These are phyloP conservation scores for Orius laevigatus DNA, from an alignment of 1,140 invertebrate species.

Conservation along the genomic window DNA sequence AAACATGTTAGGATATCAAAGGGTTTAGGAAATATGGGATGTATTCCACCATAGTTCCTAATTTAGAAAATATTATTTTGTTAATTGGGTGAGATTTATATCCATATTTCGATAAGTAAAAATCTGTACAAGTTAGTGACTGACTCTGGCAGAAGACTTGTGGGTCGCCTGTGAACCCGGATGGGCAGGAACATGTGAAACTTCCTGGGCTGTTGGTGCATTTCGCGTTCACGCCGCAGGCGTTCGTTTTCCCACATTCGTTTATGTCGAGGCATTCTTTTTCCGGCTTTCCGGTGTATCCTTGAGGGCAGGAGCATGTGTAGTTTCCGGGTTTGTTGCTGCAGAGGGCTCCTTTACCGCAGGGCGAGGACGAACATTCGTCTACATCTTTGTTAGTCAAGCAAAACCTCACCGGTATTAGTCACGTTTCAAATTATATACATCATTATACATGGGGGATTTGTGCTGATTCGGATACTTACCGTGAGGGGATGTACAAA, in stretches of 20 bases:
- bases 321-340: slow-evolving; percentile 56
- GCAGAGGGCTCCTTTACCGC: slow-evolving; percentile 52
- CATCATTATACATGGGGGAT: slow-evolving; percentile 8
- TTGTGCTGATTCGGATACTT: slow-evolving; percentile 9
- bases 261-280: slow-evolving; percentile 43
- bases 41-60: slow-evolving; percentile 8
- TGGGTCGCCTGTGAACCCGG: slow-evolving; percentile 42
- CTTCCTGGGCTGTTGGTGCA: slow-evolving; percentile 60
- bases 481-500: neutral
- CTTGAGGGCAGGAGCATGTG: slow-evolving; percentile 54
- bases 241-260: slow-evolving; percentile 39
- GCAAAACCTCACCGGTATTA: slow-evolving; percentile 24
- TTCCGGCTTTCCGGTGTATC: slow-evolving; percentile 39
- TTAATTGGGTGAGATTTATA: neutral
- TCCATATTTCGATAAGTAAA: slow-evolving; percentile 8
- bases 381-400: slow-evolving; percentile 30
- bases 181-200: slow-evolving; percentile 54
- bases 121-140: slow-evolving; percentile 26
- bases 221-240: slow-evolving; percentile 51
- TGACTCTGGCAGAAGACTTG: slow-evolving; percentile 61
- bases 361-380: slow-evolving; percentile 38
- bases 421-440: slow-evolving; percentile 1
- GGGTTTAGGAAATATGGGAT: slow-evolving; percentile 9
- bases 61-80: neutral
- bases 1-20: slow-evolving; percentile 1